Percentiles rank a stretch among this genome's conserved stretches.
phyloP scores from a whole-genome alignment of 2,888 invertebrate genomes.

The Acanthosoma haemorrhoidale region DNA sequence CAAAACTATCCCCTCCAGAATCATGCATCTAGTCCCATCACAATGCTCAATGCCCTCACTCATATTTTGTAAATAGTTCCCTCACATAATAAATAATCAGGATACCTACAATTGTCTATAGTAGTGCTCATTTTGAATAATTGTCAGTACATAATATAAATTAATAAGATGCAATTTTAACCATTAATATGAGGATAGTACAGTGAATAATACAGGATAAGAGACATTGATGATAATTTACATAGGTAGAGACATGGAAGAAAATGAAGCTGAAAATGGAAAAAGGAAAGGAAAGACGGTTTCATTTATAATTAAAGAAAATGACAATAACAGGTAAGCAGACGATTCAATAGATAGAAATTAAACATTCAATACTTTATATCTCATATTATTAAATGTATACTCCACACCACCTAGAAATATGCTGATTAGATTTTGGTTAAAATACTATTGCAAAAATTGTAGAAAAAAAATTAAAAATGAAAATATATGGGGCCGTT shows the following conservation, averaged over 20 bases:
- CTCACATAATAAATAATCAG: neutral
- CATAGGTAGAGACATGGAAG: neutral
- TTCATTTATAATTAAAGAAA: conserved; percentile 2
- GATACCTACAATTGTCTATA: neutral
- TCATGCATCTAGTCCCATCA: neutral
- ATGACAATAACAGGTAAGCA: neutral
- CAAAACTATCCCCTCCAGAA: neutral
- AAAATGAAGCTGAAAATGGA: neutral
- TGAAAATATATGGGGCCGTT: too few species aligned
- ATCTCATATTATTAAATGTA: too few species aligned
- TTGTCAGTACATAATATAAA: neutral
- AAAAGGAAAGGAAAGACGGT: conserved; percentile 6
- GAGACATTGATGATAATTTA: neutral
- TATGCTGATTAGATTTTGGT: too few species aligned
- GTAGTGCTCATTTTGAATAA: neutral
- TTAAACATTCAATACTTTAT: too few species aligned
- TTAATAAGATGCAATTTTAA: neutral
- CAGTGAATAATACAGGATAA: neutral
- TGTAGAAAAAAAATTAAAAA: too few species aligned
- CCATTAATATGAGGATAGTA: too few species aligned
- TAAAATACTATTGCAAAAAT: too few species aligned
- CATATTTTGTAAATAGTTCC: too few species aligned
- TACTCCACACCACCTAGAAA: too few species aligned
- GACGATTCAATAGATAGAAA: too few species aligned
- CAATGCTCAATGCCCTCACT: neutral